Conservation (phyloP, 2,888 invertebrate species). For the Lithophane ornitopus region DNA sequence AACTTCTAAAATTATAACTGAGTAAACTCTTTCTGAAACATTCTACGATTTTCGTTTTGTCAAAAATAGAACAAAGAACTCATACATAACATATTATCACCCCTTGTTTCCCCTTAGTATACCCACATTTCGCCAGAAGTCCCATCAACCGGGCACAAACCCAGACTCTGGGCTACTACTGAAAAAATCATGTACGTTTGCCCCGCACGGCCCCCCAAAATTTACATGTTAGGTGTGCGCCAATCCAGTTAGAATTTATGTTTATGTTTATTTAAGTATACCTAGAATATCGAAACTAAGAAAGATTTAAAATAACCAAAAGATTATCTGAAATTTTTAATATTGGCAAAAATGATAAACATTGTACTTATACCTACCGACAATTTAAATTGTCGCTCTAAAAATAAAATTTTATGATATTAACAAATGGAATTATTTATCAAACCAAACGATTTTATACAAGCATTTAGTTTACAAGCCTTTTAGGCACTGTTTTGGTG, state of each 20-base stretch:
- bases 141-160: no score
- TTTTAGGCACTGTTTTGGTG: no score
- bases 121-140: no score
- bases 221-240: no score
- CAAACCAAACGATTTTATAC: neutral
- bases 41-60: slow-evolving; percentile 5
- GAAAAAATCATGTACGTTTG: no score
- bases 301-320: neutral
- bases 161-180: no score
- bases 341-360: neutral
- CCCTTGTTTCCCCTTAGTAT: no score
- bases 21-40: neutral
- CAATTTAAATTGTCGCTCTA: neutral
- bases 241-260: no score
- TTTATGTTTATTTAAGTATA: no score
- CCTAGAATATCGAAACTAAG: neutral
- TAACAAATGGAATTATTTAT: slow-evolving; percentile 11
- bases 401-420: neutral
- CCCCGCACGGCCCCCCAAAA: no score
- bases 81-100: no score
- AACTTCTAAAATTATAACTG: neutral
- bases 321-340: neutral
- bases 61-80: slow-evolving; percentile 14
- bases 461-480: no score
- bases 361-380: neutral